These are phyloP conservation scores for Troilus luridus DNA, from an alignment of 2,888 invertebrate species.

Conservation along the genomic window DNA sequence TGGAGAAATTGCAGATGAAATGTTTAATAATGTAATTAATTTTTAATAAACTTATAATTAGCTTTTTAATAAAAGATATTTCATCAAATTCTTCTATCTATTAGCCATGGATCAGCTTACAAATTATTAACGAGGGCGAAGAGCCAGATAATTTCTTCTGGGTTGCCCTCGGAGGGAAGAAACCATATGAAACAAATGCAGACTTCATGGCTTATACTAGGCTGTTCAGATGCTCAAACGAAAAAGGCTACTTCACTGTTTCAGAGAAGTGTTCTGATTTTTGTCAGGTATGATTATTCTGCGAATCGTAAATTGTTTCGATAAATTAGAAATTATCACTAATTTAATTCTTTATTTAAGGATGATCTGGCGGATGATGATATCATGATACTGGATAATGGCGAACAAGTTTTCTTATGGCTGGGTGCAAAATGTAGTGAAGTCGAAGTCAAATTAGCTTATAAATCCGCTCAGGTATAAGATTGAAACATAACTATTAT, in stretches of 20 bases:
- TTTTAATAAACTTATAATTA: background rate
- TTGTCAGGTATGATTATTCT: conserved; percentile 80
- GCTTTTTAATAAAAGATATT: background rate
- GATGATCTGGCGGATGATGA: conserved; percentile 99
- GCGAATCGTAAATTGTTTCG: background rate
- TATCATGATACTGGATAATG: conserved; percentile 99
- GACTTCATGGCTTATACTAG: conserved; percentile 94
- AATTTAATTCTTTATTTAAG: conserved; percentile 71
- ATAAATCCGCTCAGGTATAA: conserved; percentile 95
- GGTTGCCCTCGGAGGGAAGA: conserved; percentile 94
- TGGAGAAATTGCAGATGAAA: conserved; percentile 93
- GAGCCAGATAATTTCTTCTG: conserved; percentile 99
- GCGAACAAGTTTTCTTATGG: conserved; percentile 98
- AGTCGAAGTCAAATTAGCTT: conserved; percentile 98
- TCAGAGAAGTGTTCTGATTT: conserved; percentile 99
- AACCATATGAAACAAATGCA: conserved; percentile 89
- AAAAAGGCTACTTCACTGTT: conserved; percentile 98
- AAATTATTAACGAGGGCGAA: conserved; percentile 92
- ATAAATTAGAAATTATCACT: background rate
- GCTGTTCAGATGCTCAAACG: conserved; percentile 98
- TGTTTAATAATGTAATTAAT: conserved; percentile 85
- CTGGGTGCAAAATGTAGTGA: conserved; percentile 96
- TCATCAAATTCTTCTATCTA: conserved; percentile 45
- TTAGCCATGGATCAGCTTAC: conserved; percentile 73
- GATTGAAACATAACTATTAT: background rate